Conservation (phyloP, 2,888 invertebrate genomes). For the Polylopha cassiicola region DNA sequence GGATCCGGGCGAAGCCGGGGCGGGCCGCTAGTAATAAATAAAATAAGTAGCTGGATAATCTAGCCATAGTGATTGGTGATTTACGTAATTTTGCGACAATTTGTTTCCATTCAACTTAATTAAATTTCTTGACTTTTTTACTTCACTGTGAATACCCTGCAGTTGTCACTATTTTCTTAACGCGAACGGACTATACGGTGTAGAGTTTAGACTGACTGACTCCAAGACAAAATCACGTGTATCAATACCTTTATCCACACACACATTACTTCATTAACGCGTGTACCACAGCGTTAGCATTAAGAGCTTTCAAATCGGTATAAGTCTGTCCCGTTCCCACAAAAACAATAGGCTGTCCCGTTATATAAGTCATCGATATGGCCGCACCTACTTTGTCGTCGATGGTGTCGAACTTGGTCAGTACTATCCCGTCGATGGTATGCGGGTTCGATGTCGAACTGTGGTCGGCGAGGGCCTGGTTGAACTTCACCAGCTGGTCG, state of each 20-base stretch:
- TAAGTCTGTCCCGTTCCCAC: conserved; percentile 99
- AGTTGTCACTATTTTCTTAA: conserved; percentile 85
- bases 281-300: conserved; percentile 96
- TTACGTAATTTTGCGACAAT: no score
- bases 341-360: conserved; percentile 99
- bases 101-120: no score
- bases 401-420: conserved; percentile 99
- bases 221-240: no score
- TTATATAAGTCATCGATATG: conserved; percentile 99
- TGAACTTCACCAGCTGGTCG: conserved; percentile 99
- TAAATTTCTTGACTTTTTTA: no score
- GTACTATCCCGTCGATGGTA: conserved; percentile 98
- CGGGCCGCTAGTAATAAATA: no score
- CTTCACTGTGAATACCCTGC: background rate
- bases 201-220: no score
- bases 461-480: conserved; percentile 97
- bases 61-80: no score
- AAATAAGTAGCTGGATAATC: no score
- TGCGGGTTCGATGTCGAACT: conserved; percentile 87
- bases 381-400: conserved; percentile 99
- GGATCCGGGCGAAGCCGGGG: no score
- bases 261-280: conserved; percentile 91
- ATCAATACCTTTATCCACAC: no score
- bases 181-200: no score
- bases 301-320: conserved; percentile 96